Base-by-base conservation (phyloP, 2,113 vertebrate genomes). In the Notarius quadriscutis region DNA sequence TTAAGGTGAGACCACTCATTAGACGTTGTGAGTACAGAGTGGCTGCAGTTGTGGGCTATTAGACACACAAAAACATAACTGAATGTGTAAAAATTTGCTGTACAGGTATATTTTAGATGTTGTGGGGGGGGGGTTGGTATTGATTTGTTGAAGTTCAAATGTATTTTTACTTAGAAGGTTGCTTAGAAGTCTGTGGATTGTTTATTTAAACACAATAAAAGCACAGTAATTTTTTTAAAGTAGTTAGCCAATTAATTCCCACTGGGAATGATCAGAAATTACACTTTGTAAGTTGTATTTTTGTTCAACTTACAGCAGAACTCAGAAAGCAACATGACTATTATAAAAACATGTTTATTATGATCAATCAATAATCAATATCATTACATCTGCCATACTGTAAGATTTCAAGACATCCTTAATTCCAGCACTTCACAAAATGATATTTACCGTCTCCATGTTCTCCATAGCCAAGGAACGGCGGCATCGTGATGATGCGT, bases 401-500 rank as follows among this genome's bases (percentile, higher is more conserved):
- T 55, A 78, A 25, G 27, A 63, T 5, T 18, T 50, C 6, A n/a
- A 55, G 12, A 53, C 6, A 62, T 48, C 4, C 22, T 41, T 4
- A 60, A 62, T 41, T 85, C 5, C 6, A 63, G 17, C 34, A 85
- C 11, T 63, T 85, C 34, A 62, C 27, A 51, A 15, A 62, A 58
- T 20, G 17, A 81, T 8, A 60, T 93, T 93, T 92, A 99, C 98
- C 98, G 20, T 99, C 97, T 92, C 98, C 98, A 7, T 97, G 97
- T 91, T 99, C 97, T 85, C 98, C 97, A 30, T 99, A 99, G 1
- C 97, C 98, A 86, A 99, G 95, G 53, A 96, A 97, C 0, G 98
- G 98, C 0, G 98, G 98, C 53, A 99, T 95, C 4, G 97, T 99
- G 93, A 99, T 95, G 85, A 97, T 94, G 50, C 98, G 97, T 87